phyloP scores from a whole-genome alignment of 2,113 vertebrate genomes.

The Genyomyrus donnyi region DNA sequence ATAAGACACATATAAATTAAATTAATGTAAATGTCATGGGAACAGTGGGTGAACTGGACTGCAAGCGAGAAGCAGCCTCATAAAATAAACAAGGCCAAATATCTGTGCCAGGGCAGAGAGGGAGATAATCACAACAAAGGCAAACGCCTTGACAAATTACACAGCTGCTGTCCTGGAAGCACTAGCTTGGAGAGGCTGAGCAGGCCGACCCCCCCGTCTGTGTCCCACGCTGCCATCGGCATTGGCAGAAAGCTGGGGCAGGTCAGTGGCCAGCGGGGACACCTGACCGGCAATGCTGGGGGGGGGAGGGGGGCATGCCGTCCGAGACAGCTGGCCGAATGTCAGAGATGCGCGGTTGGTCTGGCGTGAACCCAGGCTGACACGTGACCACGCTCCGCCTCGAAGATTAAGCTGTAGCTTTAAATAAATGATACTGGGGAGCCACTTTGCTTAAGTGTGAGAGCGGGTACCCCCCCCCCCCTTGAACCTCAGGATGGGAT shows the following conservation, averaged over 20 bases:
- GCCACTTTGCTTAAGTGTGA: background rate
- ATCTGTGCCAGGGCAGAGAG: background rate
- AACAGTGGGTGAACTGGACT: background rate
- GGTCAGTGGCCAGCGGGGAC: background rate
- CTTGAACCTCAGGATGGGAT: background rate
- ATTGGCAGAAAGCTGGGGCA: background rate
- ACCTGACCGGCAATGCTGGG: background rate
- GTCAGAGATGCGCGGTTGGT: background rate
- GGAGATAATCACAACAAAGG: background rate
- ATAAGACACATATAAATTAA: background rate
- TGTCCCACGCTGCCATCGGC: background rate
- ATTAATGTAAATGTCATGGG: background rate
- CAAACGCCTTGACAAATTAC: background rate
- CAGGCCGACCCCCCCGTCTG: background rate
- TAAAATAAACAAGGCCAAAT: background rate
- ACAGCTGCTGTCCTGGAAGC: background rate
- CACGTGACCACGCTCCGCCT: background rate
- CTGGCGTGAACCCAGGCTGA: background rate
- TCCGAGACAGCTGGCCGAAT: background rate
- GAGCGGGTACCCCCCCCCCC: background rate
- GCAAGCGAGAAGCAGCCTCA: background rate
- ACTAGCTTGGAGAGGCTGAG: background rate
- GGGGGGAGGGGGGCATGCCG: background rate
- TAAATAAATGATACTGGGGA: background rate
- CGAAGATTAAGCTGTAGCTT: background rate